Evolutionary conservation across 2,888 invertebrate species (phyloP).

Genomic region (Lepidonotus clava): DNA sequence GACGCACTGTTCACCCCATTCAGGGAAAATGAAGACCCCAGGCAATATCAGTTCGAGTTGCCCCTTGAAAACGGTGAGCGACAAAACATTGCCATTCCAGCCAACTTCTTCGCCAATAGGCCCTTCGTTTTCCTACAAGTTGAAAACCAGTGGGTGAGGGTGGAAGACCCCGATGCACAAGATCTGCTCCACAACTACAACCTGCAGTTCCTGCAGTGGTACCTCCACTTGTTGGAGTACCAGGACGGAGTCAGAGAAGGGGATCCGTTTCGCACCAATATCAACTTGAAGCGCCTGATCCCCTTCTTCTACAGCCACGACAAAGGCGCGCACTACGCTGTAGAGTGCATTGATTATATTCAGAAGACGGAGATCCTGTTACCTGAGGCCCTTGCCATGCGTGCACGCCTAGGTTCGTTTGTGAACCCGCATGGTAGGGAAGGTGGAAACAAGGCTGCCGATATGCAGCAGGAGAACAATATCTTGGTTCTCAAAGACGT

Average conservation of each 20-base stretch:
- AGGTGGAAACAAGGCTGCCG: constrained; percentile 19
- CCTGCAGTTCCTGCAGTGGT: background rate
- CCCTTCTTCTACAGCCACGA: constrained; percentile 5
- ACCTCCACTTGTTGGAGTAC: background rate
- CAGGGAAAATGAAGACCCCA: background rate
- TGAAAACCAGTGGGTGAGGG: too few relatives aligned
- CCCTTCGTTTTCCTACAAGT: too few relatives aligned
- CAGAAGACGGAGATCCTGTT: background rate
- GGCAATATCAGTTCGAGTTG: background rate
- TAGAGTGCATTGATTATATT: constrained; percentile 9
- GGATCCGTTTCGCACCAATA: background rate
- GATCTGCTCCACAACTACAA: background rate
- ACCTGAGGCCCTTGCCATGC: background rate
- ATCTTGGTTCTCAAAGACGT: background rate
- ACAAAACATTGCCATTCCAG: background rate
- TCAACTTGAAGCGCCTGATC: background rate
- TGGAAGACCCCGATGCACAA: too few relatives aligned
- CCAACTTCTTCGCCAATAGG: background rate
- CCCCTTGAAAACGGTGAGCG: background rate
- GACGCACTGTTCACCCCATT: background rate
- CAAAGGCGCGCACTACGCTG: background rate
- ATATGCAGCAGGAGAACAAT: constrained; percentile 42
- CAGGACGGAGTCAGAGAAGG: constrained; percentile 6
- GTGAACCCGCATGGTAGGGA: background rate
- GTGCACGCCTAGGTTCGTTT: background rate